Conservation (phyloP, 2,113 vertebrate species). For the Zosterops pallidus region DNA sequence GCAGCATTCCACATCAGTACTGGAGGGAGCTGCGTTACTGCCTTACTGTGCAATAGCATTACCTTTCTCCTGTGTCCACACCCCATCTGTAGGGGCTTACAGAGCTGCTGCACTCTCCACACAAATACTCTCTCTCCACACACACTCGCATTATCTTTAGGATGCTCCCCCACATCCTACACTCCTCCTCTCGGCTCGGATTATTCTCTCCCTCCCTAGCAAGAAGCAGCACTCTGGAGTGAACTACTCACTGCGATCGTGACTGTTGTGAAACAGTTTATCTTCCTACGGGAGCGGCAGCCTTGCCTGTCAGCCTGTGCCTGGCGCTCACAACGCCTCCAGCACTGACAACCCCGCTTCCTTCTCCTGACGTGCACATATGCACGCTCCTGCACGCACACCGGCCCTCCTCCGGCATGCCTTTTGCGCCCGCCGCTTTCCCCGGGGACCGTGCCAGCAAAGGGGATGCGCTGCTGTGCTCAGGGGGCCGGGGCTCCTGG, state of each 20-base stretch:
- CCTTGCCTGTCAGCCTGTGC: background rate
- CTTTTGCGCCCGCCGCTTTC: background rate
- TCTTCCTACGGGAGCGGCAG: slow-evolving; percentile 27
- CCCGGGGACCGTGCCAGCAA: background rate
- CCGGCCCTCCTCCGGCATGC: background rate
- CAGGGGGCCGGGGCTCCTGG: too few relatives aligned
- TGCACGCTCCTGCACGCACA: slow-evolving; percentile 39
- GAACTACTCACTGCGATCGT: background rate
- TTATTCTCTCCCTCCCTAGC: background rate
- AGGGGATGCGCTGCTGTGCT: background rate
- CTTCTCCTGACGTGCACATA: slow-evolving; percentile 36
- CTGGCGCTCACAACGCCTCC: slow-evolving; percentile 22
- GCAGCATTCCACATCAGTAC: background rate
- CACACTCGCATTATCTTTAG: rapidly evolving
- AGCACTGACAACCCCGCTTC: slow-evolving; percentile 2
- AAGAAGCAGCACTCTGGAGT: background rate
- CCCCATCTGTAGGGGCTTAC: background rate
- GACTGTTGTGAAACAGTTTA: slow-evolving; percentile 42
- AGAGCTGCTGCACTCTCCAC: background rate
- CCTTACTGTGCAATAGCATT: background rate
- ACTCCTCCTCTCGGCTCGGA: background rate
- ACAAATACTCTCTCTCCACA: background rate
- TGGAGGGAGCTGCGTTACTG: background rate
- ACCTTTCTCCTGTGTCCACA: background rate
- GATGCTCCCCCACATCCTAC: background rate